Evolutionary conservation across 2,797 vertebrate species (phyloP).

Genomic region (Sebastes wilsoni): DNA sequence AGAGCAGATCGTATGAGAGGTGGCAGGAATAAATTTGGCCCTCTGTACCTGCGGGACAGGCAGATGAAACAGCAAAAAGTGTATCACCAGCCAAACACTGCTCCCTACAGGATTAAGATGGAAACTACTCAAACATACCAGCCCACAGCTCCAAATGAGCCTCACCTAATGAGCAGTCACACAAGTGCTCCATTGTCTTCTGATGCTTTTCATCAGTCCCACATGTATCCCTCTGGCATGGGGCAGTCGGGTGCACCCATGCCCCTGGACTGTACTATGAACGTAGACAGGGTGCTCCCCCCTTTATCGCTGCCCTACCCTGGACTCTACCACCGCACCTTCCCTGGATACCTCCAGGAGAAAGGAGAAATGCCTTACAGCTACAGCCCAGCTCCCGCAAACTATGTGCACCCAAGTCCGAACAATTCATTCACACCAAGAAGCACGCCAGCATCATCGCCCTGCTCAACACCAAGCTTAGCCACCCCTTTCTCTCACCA

Average conservation of each 20-base stretch:
- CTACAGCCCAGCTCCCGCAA: conserved; percentile 41
- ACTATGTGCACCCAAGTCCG: conserved; percentile 21
- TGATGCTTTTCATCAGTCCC: conserved; percentile 67
- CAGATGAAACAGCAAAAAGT: conserved; percentile 82
- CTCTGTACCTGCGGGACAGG: conserved; percentile 83
- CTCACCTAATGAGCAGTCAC: conserved; percentile 51
- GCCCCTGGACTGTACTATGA: conserved; percentile 69
- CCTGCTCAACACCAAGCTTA: conserved; percentile 45
- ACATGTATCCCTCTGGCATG: conserved; percentile 52
- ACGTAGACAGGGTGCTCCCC: conserved; percentile 49
- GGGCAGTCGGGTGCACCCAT: conserved; percentile 51
- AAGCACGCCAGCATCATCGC: conserved; percentile 35
- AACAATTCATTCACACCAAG: conserved; percentile 36
- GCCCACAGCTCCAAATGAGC: conserved; percentile 57
- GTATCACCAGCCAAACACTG: conserved; percentile 50
- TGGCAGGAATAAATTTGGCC: conserved; percentile 87
- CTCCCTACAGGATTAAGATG: conserved; percentile 75
- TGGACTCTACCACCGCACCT: conserved; percentile 44
- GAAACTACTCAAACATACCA: conserved; percentile 68
- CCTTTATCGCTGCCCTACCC: conserved; percentile 52
- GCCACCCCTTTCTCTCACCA: conserved; percentile 18
- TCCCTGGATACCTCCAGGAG: conserved; percentile 59
- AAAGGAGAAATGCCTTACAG: conserved; percentile 60
- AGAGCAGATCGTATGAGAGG: conserved; percentile 87
- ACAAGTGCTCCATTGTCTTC: conserved; percentile 42